Conservation (phyloP, 64 coral and sea anemone genomes). For the Trachythela sp. region DNA sequence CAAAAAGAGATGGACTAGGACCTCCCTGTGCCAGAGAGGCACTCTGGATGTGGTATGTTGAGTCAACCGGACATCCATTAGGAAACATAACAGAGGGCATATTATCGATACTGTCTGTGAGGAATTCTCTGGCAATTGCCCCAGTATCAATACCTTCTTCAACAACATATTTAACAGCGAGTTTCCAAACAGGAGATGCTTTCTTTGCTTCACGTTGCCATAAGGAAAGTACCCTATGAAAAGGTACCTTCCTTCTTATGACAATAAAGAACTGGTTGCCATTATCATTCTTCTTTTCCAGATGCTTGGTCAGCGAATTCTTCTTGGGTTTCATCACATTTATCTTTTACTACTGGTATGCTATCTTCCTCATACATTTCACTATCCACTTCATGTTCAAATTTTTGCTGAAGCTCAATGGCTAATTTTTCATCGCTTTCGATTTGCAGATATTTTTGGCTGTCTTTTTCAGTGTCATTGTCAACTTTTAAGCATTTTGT, state of each 20-base stretch:
- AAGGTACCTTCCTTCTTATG: slow-evolving; percentile 19
- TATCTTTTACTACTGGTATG: neutral
- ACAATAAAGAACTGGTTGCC: neutral
- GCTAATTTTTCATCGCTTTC: neutral
- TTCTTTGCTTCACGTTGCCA: slow-evolving; percentile 32
- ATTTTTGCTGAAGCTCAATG: neutral
- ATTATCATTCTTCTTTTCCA: neutral
- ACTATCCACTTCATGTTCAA: neutral
- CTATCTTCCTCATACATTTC: neutral
- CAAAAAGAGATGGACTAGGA: slow-evolving; percentile 43
- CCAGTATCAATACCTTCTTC: slow-evolving; percentile 47
- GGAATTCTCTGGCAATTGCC: slow-evolving; percentile 36
- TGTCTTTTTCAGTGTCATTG: neutral
- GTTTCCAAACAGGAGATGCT: slow-evolving; percentile 11
- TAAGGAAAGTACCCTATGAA: slow-evolving; percentile 8
- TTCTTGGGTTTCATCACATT: neutral
- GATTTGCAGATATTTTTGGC: neutral
- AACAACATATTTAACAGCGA: slow-evolving; percentile 35
- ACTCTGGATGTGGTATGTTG: slow-evolving; percentile 34
- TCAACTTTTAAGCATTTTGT: neutral
- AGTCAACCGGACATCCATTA: slow-evolving; percentile 27
- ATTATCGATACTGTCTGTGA: neutral
- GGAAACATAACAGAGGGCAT: slow-evolving; percentile 24
- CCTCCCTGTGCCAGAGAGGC: slow-evolving; percentile 35
- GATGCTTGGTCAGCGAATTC: neutral